Percentiles rank a stretch among this genome's conserved stretches.
These are phyloP conservation scores for Hipposideros larvatus DNA, from an alignment of 2,797 vertebrate genomes.

Conservation along the genomic window DNA sequence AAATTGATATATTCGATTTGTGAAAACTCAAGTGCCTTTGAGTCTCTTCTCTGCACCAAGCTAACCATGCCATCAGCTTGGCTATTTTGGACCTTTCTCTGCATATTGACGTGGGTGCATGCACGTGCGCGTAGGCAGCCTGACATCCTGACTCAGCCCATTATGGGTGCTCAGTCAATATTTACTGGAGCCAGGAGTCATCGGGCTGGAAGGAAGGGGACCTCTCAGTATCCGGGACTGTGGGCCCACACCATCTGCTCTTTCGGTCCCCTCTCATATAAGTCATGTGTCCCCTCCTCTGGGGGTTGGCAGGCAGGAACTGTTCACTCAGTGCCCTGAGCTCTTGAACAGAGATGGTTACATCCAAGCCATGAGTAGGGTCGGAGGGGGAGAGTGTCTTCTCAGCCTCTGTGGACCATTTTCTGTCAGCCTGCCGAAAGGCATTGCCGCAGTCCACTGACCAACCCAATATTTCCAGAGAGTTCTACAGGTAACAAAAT, in stretches of 20 bases:
- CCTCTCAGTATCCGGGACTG: fast-evolving
- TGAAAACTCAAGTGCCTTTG: neutral
- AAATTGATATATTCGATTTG: fast-evolving
- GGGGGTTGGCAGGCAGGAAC: neutral
- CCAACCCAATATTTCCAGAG: neutral
- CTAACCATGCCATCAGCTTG: too few relatives aligned
- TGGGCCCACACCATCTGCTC: neutral
- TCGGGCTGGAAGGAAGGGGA: neutral
- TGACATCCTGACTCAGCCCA: fast-evolving
- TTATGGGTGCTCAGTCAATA: neutral
- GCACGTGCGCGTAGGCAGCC: fast-evolving
- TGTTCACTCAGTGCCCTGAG: fast-evolving
- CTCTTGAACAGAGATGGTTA: neutral
- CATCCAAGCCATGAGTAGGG: fast-evolving
- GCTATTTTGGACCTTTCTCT: neutral
- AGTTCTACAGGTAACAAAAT: neutral
- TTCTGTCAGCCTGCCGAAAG: neutral
- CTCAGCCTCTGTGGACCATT: neutral
- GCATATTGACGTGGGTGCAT: fast-evolving
- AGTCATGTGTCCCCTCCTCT: fast-evolving
- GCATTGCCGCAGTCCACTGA: fast-evolving
- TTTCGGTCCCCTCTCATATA: neutral
- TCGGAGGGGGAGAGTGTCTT: fast-evolving
- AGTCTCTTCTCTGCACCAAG: too few relatives aligned
- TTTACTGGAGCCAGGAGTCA: neutral